Base-by-base conservation (phyloP, 2,888 invertebrate genomes). In the Cistogaster globosa region DNA sequence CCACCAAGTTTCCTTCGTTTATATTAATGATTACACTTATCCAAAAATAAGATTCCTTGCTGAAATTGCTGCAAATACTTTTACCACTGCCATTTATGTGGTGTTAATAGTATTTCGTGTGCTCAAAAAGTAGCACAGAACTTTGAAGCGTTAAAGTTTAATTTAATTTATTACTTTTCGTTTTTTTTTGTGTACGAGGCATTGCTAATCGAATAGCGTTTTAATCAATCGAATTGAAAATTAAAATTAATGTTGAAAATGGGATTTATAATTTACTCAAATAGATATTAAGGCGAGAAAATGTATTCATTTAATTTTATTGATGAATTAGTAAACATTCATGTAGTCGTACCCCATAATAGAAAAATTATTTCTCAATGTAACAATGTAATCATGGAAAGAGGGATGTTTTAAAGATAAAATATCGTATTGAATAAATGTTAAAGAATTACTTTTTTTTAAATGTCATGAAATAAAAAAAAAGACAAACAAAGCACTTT, bases 121-220 rank as follows among this genome's bases (percentile, higher is more conserved):
- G 88, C 87, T 88, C 7, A 53, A 12, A 69, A 67, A 20, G 89
- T 88, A 88, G 38, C 42, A 67, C 22, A 42, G 88, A 88, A 74
- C 62, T 55, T 72, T 63, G 68, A 87, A 84, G 89, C 88, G 80
- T 82, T 69, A 14, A 85, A 82, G 60, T 78, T 36, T 82, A 91
- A 91, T 91, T 91, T 90, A 90, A 90, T 91, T 91, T 91, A 91
- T 91, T 91, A 89, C 89, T 89, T 68, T 57, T 57, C 20, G 14
- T 38, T 63, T 63, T 38, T 36, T 32, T 32, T 32, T 32, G 4
- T 32, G 32, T 32, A 5, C 38, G 88, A 88, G 89, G 92, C 90
- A 90, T 90, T 90, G 89, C 92, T 90, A 91, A 91, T 91, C 91
- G 91, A 91, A 91, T 91, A 89, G 91, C 88, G 89, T 90, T 91